A percentile compares a stretch with the other conserved stretches of the same genome.
Conservation (phyloP, 2,888 invertebrate species). For the Cephus pulcher region DNA sequence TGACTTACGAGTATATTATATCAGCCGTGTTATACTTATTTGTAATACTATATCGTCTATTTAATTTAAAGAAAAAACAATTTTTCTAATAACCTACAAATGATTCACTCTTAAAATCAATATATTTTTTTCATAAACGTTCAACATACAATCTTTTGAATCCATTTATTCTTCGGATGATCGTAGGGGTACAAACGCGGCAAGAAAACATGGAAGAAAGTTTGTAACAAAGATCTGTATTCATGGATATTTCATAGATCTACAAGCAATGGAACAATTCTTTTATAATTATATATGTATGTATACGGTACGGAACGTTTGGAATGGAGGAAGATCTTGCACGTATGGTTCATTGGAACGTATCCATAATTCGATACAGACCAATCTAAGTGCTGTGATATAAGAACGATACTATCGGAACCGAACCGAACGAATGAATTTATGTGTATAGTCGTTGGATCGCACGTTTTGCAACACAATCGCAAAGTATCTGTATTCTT, state of each 20-base stretch:
- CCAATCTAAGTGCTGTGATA: background rate
- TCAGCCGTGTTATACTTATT: background rate
- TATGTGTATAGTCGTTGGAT: background rate
- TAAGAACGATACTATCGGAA: constrained; percentile 27
- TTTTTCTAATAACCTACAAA: background rate
- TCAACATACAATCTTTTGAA: background rate
- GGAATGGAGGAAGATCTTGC: constrained; percentile 36
- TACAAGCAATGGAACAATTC: constrained; percentile 39
- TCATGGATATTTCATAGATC: constrained; percentile 33
- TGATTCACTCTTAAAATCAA: background rate
- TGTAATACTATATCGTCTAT: background rate
- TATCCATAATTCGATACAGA: constrained; percentile 12
- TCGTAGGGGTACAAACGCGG: background rate
- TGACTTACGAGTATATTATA: background rate
- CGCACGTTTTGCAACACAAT: background rate
- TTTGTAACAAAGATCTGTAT: constrained; percentile 42
- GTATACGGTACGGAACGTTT: constrained; percentile 26
- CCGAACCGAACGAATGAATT: background rate
- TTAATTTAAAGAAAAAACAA: background rate
- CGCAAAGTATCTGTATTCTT: too few species aligned
- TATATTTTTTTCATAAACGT: background rate
- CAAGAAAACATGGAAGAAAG: background rate
- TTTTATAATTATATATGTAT: constrained; percentile 22
- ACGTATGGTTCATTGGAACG: constrained; percentile 24
- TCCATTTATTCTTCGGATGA: background rate